Base-by-base conservation (phyloP, 2,888 invertebrate species). In the Aspidapion aeneum region DNA sequence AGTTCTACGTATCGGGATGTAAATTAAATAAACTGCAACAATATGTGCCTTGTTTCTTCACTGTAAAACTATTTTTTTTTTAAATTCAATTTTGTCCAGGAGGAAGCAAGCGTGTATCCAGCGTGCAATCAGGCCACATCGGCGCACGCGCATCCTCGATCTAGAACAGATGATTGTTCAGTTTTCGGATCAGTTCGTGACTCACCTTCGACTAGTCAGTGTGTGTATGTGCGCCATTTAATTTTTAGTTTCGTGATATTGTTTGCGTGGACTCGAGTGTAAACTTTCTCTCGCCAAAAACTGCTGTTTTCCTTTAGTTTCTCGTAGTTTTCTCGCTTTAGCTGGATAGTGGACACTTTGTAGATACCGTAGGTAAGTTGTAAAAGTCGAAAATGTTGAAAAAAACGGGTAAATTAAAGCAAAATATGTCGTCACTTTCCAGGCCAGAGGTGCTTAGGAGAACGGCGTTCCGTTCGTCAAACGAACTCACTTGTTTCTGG, bases 201-300 rank as follows among this genome's bases (percentile, higher is more conserved):
- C 55, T 62, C 58, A 62, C 55, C 63, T 62, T 59, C 58, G 63
- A 55, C 63, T 64, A 66, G 66, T 66, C 58, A 66, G 64, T 63
- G 64, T 63, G 66, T 63, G 64, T 64, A 63, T 58, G 66, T 66
- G 66, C 64, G 64, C 56, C 63, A 59, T 65, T 54, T 35, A 35
- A 55, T 66, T 60, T 54, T 62, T 66, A 52, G 52, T 52, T 52
- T 19, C n/a, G n/a, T n/a, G n/a, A n/a, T n/a, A n/a, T 5, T 52
- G 52, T 52, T 52, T 52, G 19, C 52, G 52, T 52, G 52, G 35
- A 35, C 35, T 3, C 35, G n/a, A 35, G 35, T 35, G 35, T 35
- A 12, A 35, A 35, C 35, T 35, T 35, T 35, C 35, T 35, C 35
- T 35, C n/a, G 35, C 35, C 12, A 35, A 35, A 35, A 35, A 35